Evolutionary conservation across 2,888 invertebrate species (phyloP), one percentile per base, ranked within the genome.

Genomic region (Lasioglossum pauxillum): DNA sequence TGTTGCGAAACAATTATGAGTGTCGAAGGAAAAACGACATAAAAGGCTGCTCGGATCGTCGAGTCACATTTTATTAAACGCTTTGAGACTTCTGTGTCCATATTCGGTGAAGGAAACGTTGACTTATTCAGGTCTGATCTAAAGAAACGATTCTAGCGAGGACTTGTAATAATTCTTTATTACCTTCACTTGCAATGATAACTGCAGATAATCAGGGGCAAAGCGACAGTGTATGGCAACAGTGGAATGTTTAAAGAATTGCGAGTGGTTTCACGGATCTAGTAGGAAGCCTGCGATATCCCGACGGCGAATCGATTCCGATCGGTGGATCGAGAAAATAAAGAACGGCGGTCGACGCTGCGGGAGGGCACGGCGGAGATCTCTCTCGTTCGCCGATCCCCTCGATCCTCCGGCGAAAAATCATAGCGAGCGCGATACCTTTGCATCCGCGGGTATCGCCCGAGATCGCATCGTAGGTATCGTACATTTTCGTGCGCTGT

Each of bases 401-500:
- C 53, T 38, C 23, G 31, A 57, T 38, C 69, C 23, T 38, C 69
- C 38, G 2, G n/a, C 46, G 75, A 82, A 78, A 67, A 84, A 82
- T 75, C 78, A 27, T 75, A 46, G 57, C 60, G 12, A 27, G 5
- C 49, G 57, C 74, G 83, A 75, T 83, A 77, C 31, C 64, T 35
- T 41, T 60, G 31, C 76, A n/a, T 78, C 31, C 71, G 35, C 49
- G 71, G 38, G 57, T 41, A 74, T 76, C 82, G 67, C 31, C 7
- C 49, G 73, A 82, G 84, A 84, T 64, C 10, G 53, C 76, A 81
- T 85, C 84, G 44, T 73, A 73, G 60, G 73, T 67, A 57, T 83
- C 83, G 84, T 81, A 76, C 79, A 38, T 80, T 82, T 84, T 84
- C 77, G 60, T 69, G 74, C 73, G 75, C 78, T 60, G 79, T 35